These are phyloP conservation scores for Rana temporaria DNA, from an alignment of 2,113 vertebrate genomes.

Conservation along the genomic window DNA sequence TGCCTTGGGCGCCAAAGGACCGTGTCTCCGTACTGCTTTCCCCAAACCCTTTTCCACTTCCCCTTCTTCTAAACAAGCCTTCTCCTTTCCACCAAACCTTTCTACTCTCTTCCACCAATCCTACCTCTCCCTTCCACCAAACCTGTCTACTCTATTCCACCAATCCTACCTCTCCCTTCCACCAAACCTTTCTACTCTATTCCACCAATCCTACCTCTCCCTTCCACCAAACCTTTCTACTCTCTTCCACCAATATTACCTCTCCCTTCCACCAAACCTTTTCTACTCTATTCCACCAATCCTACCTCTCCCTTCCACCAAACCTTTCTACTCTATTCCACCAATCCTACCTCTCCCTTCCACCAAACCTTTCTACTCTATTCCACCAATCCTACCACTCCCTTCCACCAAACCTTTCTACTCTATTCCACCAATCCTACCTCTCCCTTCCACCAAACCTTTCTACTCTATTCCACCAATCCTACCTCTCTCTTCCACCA, in stretches of 20 bases:
- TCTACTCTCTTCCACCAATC: not conserved
- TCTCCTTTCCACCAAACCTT: not conserved
- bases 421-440: not conserved
- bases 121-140: not conserved
- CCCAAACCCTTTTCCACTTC: not conserved
- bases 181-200: not conserved
- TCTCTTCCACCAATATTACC: no score
- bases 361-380: not conserved
- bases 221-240: no score
- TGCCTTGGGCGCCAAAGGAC: no score
- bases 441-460: not conserved
- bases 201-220: slow-evolving; percentile 45
- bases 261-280: no score
- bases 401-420: not conserved
- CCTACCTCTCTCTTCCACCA: slow-evolving; percentile 36
- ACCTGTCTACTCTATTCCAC: not conserved
- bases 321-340: not conserved
- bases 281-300: not conserved
- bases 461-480: not conserved
- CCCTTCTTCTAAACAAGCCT: not conserved
- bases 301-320: slow-evolving; percentile 14
- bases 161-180: not conserved
- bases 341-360: not conserved
- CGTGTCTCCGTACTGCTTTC: not conserved
- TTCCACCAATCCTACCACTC: not conserved